Percentiles rank a stretch among this genome's conserved stretches.
These are phyloP conservation scores for Agelaius tricolor DNA, from an alignment of 2,113 vertebrate genomes.

Conservation along the genomic window DNA sequence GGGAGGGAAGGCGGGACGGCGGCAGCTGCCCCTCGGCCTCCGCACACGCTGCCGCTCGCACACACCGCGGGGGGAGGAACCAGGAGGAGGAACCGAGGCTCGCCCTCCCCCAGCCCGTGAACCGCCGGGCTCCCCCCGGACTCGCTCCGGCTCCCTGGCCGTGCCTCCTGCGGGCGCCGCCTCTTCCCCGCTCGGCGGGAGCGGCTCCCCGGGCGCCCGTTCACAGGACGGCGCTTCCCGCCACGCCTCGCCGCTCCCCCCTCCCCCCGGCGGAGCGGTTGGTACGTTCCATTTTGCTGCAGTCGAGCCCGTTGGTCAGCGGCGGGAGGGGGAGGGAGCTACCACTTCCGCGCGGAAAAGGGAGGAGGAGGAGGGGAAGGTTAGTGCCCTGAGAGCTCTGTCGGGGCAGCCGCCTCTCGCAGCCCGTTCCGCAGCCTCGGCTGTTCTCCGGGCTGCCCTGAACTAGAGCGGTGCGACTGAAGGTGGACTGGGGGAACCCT, in stretches of 20 bases:
- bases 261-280: constrained; percentile 25
- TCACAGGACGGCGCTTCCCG: neutral
- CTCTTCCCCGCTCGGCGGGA: neutral
- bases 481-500: neutral
- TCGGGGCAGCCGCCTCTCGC: no score
- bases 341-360: neutral
- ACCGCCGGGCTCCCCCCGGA: neutral
- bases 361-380: neutral
- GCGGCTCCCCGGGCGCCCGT: neutral
- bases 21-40: constrained; percentile 4
- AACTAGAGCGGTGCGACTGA: neutral
- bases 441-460: no score
- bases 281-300: constrained; percentile 79
- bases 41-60: neutral
- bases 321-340: neutral
- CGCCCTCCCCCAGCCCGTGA: constrained; percentile 26
- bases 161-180: neutral
- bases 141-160: neutral
- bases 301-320: constrained; percentile 36
- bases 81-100: neutral
- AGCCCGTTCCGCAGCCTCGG: rapidly evolving
- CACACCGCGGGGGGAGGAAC: constrained; percentile 1
- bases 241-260: neutral
- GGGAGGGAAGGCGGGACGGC: neutral
- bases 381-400: neutral